phyloP scores from a whole-genome alignment of 2,113 vertebrate genomes.

The Daubentonia madagascariensis region DNA sequence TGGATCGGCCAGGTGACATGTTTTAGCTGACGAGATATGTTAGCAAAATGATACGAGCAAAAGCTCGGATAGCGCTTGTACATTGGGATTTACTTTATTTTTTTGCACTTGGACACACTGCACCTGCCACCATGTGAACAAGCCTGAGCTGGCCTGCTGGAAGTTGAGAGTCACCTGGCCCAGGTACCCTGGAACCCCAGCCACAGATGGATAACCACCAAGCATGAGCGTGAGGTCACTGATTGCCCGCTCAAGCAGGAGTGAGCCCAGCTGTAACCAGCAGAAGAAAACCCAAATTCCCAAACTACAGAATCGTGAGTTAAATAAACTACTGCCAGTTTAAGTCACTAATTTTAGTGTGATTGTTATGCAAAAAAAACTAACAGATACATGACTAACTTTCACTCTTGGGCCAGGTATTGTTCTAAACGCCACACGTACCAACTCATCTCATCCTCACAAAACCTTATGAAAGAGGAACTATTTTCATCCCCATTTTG shows the following conservation, averaged over 20 bases:
- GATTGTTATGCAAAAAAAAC: not conserved
- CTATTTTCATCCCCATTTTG: not conserved
- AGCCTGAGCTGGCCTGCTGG: not conserved
- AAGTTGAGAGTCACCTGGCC: not conserved
- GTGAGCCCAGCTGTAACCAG: not conserved
- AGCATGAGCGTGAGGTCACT: rapidly evolving
- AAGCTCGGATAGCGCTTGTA: not conserved
- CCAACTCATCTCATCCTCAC: not conserved
- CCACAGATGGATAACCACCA: rapidly evolving
- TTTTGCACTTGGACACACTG: not conserved
- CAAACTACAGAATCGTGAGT: too few species aligned
- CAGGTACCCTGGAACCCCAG: not conserved
- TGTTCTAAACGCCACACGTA: rapidly evolving
- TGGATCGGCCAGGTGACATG: not conserved
- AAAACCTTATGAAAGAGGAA: rapidly evolving
- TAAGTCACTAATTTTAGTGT: not conserved
- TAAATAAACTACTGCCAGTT: rapidly evolving
- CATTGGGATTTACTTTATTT: rapidly evolving
- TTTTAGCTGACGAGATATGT: not conserved
- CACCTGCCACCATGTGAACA: rapidly evolving
- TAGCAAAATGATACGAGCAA: rapidly evolving
- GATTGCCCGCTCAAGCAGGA: rapidly evolving
- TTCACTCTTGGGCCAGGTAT: rapidly evolving
- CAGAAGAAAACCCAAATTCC: not conserved
- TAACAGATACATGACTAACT: rapidly evolving